A percentile compares a stretch with the other conserved stretches of the same genome.
These are phyloP conservation scores for Drosophila yooni DNA, from an alignment of 2,888 invertebrate genomes.

Conservation along the genomic window DNA sequence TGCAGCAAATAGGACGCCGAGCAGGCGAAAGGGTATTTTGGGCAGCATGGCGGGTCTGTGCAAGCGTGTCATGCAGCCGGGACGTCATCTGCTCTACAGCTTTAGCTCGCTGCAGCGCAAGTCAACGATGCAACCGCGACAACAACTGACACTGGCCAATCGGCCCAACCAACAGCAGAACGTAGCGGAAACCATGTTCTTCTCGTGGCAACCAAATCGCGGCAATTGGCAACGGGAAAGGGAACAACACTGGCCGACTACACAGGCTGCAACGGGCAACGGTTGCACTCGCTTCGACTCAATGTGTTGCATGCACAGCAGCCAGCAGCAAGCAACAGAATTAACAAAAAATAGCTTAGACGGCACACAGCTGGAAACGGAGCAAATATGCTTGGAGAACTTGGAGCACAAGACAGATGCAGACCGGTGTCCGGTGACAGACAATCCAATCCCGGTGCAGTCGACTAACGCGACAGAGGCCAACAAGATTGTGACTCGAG, in stretches of 20 bases:
- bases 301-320: not conserved
- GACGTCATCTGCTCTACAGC: conserved; percentile 60
- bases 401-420: not conserved
- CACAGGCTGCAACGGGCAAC: conserved; percentile 11
- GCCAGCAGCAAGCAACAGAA: not conserved
- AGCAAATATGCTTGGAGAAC: not conserved
- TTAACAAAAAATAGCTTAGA: not conserved
- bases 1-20: too few species aligned
- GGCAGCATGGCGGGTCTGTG: conserved; percentile 35
- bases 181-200: not conserved
- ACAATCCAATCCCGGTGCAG: too few species aligned
- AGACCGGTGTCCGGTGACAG: not conserved
- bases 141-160: not conserved
- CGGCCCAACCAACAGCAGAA: not conserved
- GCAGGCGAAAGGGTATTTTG: conserved; percentile 19
- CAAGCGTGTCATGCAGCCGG: conserved; percentile 40
- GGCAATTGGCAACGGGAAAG: not conserved
- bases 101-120: conserved; percentile 10
- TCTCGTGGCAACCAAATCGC: conserved; percentile 9
- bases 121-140: not conserved
- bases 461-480: not conserved
- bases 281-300: not conserved
- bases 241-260: not conserved
- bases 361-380: not conserved
- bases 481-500: not conserved